These are phyloP conservation scores for Ispidina lecontei DNA, from an alignment of 2,797 vertebrate species.

Conservation along the genomic window DNA sequence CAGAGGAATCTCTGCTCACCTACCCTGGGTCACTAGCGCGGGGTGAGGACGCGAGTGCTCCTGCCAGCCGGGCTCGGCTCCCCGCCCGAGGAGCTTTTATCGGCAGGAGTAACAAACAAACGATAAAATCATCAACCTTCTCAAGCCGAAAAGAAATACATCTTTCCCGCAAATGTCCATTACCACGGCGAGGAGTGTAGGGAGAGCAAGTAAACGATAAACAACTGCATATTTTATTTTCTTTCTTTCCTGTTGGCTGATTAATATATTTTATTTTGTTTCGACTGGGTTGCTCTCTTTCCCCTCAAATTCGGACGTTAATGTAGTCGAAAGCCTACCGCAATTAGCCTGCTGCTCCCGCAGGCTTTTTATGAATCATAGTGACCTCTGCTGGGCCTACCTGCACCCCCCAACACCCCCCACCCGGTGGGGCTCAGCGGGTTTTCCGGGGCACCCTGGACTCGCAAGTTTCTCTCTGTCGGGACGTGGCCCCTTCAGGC, in stretches of 20 bases:
- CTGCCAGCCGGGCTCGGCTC: background rate
- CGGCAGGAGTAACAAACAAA: background rate
- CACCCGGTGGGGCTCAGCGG: fast-evolving
- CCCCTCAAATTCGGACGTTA: background rate
- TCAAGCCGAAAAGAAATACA: background rate
- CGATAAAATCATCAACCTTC: background rate
- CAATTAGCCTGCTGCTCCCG: background rate
- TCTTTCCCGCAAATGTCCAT: background rate
- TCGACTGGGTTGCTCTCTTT: background rate
- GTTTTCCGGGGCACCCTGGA: background rate
- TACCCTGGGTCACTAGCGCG: background rate
- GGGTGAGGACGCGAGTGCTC: background rate
- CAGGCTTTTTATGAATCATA: background rate
- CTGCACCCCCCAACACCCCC: background rate
- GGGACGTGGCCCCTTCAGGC: background rate
- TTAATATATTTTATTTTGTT: background rate
- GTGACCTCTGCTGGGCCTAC: background rate
- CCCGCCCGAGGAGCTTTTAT: background rate
- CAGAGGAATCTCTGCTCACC: background rate
- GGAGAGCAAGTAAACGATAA: background rate
- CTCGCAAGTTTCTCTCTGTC: background rate
- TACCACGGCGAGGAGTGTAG: background rate
- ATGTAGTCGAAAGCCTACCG: fast-evolving
- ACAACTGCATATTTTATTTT: background rate
- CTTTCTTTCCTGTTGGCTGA: background rate